Conservation (phyloP, 1,140 invertebrate genomes). For the Atopsyche davidsoni region DNA sequence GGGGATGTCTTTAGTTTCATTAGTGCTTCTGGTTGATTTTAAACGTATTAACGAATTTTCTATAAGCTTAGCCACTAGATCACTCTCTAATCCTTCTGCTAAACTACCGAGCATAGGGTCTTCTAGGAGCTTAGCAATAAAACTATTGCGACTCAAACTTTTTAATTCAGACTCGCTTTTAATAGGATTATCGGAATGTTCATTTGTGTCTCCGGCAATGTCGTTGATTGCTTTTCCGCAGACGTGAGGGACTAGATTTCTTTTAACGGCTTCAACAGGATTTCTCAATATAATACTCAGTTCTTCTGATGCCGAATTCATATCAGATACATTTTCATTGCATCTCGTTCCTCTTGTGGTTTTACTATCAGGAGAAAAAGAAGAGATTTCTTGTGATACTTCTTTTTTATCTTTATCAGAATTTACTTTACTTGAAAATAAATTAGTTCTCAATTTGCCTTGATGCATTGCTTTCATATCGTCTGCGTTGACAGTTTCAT, state of each 20-base stretch:
- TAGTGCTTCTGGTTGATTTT: slow-evolving; percentile 48
- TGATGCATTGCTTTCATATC: neutral
- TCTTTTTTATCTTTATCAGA: slow-evolving; percentile 1
- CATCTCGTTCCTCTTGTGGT: slow-evolving; percentile 28
- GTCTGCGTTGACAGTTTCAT: slow-evolving; percentile 24
- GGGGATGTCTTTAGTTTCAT: slow-evolving; percentile 47
- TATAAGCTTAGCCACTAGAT: slow-evolving; percentile 53
- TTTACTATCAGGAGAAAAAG: slow-evolving; percentile 22
- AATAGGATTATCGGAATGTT: slow-evolving; percentile 32
- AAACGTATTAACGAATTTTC: slow-evolving; percentile 58
- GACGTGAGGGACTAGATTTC: slow-evolving; percentile 65
- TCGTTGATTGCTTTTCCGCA: slow-evolving; percentile 52
- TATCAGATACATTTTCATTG: slow-evolving; percentile 32
- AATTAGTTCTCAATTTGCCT: neutral
- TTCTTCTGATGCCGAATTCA: slow-evolving; percentile 34
- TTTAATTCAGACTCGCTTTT: slow-evolving; percentile 30
- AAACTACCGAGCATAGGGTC: slow-evolving; percentile 56
- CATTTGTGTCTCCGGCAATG: slow-evolving; percentile 7
- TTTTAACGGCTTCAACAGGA: slow-evolving; percentile 63
- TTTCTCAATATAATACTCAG: slow-evolving; percentile 54
- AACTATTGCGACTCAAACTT: slow-evolving; percentile 29
- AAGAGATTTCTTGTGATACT: neutral
- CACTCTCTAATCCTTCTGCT: slow-evolving; percentile 53
- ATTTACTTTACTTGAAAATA: neutral
- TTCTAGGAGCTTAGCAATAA: slow-evolving; percentile 53